These are phyloP conservation scores for Morpho deidamia DNA, from an alignment of 2,888 invertebrate species.

Conservation along the genomic window DNA sequence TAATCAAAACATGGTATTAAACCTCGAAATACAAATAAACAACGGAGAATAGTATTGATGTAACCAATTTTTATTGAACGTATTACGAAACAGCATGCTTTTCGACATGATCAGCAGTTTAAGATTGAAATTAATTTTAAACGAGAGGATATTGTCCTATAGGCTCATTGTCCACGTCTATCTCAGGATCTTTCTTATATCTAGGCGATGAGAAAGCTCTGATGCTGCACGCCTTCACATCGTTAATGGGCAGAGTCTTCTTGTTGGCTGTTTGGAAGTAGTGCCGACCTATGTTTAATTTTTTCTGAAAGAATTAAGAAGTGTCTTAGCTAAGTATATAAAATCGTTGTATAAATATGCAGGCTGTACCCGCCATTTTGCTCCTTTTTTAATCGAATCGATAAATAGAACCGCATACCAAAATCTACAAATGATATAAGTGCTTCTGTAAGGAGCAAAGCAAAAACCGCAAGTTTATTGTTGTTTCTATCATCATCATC, in stretches of 20 bases:
- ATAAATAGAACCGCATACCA: too few relatives aligned
- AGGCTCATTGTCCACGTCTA: slow-evolving; percentile 40
- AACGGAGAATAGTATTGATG: too few relatives aligned
- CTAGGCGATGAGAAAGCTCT: slow-evolving; percentile 28
- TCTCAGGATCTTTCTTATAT: slow-evolving; percentile 52
- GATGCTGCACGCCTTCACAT: background rate
- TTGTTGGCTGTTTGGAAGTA: background rate
- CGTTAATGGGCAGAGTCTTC: background rate
- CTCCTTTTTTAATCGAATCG: too few relatives aligned
- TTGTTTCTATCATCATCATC: too few relatives aligned
- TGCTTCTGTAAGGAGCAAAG: too few relatives aligned
- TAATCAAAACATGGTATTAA: too few relatives aligned
- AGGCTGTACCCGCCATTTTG: too few relatives aligned
- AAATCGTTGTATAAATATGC: too few relatives aligned
- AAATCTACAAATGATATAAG: too few relatives aligned
- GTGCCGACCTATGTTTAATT: background rate
- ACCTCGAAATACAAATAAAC: too few relatives aligned
- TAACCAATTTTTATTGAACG: slow-evolving; percentile 4
- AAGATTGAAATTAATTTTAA: background rate
- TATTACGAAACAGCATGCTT: background rate
- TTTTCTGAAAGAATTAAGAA: slow-evolving; percentile 12
- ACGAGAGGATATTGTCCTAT: slow-evolving; percentile 34
- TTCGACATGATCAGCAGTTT: background rate
- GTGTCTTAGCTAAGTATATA: too few relatives aligned
- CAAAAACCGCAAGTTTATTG: too few relatives aligned